Percentiles rank a stretch among this genome's conserved stretches.
Evolutionary conservation across 2,113 vertebrate species (phyloP).

Genomic region (Cynopterus brachyotis): DNA sequence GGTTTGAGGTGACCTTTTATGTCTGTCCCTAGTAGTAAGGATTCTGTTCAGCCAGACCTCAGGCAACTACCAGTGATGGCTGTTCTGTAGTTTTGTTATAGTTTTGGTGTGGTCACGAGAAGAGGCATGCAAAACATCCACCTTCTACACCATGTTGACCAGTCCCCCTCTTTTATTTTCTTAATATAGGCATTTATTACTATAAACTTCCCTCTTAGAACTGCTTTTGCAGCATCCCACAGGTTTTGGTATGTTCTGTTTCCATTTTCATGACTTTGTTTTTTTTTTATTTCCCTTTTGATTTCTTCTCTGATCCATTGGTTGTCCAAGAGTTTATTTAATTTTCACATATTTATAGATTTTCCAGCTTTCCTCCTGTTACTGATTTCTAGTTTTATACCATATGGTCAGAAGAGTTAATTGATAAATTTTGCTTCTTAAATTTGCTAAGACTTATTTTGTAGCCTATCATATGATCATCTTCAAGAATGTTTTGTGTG

Average conservation of each 20-base stretch:
- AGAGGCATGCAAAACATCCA: too few relatives aligned
- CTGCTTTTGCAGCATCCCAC: not conserved
- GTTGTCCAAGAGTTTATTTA: not conserved
- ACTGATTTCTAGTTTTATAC: not conserved
- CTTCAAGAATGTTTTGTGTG: not conserved
- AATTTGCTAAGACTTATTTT: not conserved
- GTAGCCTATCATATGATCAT: not conserved
- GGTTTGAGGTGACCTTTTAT: too few relatives aligned
- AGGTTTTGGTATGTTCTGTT: not conserved
- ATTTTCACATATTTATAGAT: not conserved
- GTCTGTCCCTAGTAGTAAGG: too few relatives aligned
- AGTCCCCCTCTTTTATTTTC: not conserved
- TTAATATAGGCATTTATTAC: not conserved
- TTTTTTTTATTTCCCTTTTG: not conserved
- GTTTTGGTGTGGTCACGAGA: too few relatives aligned
- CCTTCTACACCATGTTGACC: too few relatives aligned
- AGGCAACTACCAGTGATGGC: too few relatives aligned
- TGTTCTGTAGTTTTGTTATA: too few relatives aligned
- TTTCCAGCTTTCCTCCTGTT: not conserved
- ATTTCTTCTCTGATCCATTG: not conserved
- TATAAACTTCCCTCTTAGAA: not conserved
- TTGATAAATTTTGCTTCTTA: not conserved
- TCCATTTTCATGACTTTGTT: not conserved
- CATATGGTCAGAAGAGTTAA: not conserved
- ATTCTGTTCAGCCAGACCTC: too few relatives aligned